Evolutionary conservation across 2,113 vertebrate species (phyloP).

Genomic region (Excalfactoria chinensis): DNA sequence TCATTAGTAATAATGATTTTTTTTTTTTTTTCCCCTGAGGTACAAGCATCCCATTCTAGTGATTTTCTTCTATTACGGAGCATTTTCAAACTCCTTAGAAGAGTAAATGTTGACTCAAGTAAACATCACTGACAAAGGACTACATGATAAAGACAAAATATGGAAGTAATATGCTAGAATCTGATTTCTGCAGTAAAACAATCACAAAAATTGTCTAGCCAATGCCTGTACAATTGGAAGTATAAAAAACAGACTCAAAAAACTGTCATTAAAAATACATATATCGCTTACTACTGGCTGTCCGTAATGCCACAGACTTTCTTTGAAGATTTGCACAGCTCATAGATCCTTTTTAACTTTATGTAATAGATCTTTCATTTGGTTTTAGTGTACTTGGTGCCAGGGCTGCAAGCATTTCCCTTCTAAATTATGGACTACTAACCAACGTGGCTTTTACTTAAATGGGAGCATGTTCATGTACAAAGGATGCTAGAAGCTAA

Average conservation of each 20-base stretch:
- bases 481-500: background rate
- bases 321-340: background rate
- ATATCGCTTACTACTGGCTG: background rate
- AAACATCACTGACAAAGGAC: background rate
- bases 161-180: background rate
- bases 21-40: background rate
- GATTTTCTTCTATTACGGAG: background rate
- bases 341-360: background rate
- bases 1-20: background rate
- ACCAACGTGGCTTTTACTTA: background rate
- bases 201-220: background rate
- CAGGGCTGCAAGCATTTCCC: background rate
- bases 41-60: background rate
- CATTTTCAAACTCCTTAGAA: background rate
- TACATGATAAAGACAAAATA: background rate
- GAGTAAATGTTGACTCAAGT: background rate
- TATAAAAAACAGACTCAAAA: background rate
- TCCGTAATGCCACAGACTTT: background rate
- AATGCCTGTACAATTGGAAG: background rate
- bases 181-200: background rate
- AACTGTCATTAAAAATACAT: background rate
- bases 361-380: background rate
- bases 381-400: background rate
- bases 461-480: background rate
- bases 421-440: background rate